Percentiles rank a stretch among this genome's conserved stretches.
Conservation (phyloP, 2,797 vertebrate genomes). For the Alca torda region DNA sequence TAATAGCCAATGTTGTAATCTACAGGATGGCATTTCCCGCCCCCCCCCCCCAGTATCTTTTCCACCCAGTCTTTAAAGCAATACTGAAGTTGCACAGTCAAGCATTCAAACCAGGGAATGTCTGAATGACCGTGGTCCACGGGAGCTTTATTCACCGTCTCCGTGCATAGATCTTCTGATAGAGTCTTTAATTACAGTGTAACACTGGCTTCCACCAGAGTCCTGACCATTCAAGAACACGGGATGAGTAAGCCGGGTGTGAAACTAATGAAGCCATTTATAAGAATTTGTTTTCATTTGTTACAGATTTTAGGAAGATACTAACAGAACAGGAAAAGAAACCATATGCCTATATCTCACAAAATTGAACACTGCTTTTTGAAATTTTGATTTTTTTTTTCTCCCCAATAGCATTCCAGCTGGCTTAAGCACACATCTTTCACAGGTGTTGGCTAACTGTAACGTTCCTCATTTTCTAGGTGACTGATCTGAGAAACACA, state of each 20-base stretch:
- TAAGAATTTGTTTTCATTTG: neutral
- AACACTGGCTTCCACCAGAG: neutral
- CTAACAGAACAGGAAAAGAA: neutral
- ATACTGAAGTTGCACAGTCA: neutral
- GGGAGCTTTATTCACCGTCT: neutral
- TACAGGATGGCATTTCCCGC: neutral
- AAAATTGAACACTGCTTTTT: neutral
- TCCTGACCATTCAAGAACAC: neutral
- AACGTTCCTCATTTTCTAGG: neutral
- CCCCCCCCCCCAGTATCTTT: neutral
- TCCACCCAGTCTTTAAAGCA: neutral
- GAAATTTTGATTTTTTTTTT: neutral
- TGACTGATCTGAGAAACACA: neutral
- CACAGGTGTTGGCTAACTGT: neutral
- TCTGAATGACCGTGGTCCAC: neutral
- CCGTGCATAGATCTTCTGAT: neutral
- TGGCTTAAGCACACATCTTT: neutral
- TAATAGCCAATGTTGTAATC: neutral
- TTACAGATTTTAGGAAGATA: neutral
- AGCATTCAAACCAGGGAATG: neutral
- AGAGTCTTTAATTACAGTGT: neutral
- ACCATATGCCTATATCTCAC: neutral
- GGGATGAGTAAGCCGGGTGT: neutral
- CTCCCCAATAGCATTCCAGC: neutral
- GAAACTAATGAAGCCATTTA: neutral